These are phyloP conservation scores for Sterrhoptilus dennistouni DNA, from an alignment of 2,113 vertebrate genomes.

Conservation along the genomic window DNA sequence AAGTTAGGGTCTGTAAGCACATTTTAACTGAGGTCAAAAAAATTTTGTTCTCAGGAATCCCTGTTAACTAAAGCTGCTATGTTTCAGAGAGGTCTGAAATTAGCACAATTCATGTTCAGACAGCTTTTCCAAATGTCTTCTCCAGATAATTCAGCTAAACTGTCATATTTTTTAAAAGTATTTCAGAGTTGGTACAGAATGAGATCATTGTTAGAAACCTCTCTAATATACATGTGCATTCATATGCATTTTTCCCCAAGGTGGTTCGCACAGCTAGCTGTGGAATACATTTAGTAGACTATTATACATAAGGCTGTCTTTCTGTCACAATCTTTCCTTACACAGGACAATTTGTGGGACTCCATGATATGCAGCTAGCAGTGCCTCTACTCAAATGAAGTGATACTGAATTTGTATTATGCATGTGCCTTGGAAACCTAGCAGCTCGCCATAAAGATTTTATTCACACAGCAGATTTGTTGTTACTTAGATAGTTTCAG, in stretches of 20 bases:
- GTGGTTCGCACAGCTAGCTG: slow-evolving; percentile 50
- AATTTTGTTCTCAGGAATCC: background rate
- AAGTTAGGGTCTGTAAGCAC: background rate
- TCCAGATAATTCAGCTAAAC: slow-evolving; percentile 60
- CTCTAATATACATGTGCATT: slow-evolving; percentile 59
- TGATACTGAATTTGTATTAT: slow-evolving; percentile 81
- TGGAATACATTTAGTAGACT: slow-evolving; percentile 60
- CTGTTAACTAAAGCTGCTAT: background rate
- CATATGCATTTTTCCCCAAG: slow-evolving; percentile 41
- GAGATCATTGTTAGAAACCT: slow-evolving; percentile 63
- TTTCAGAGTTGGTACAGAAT: slow-evolving; percentile 59
- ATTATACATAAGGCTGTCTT: slow-evolving; percentile 43
- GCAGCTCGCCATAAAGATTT: slow-evolving; percentile 79
- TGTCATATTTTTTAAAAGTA: slow-evolving; percentile 43
- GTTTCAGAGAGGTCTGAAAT: slow-evolving; percentile 17
- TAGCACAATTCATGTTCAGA: slow-evolving; percentile 41
- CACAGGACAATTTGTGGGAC: slow-evolving; percentile 74
- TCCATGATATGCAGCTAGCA: slow-evolving; percentile 71
- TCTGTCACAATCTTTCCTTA: slow-evolving; percentile 72
- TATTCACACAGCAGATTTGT: slow-evolving; percentile 81
- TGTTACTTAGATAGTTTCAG: slow-evolving; percentile 80
- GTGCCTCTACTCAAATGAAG: slow-evolving; percentile 71
- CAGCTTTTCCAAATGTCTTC: slow-evolving; percentile 38
- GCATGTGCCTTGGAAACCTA: slow-evolving; percentile 78
- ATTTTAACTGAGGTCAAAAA: background rate